Evolutionary conservation across 1,140 invertebrate species (phyloP), one percentile per base, ranked within the genome.

Genomic region (Brachionus sp.): DNA sequence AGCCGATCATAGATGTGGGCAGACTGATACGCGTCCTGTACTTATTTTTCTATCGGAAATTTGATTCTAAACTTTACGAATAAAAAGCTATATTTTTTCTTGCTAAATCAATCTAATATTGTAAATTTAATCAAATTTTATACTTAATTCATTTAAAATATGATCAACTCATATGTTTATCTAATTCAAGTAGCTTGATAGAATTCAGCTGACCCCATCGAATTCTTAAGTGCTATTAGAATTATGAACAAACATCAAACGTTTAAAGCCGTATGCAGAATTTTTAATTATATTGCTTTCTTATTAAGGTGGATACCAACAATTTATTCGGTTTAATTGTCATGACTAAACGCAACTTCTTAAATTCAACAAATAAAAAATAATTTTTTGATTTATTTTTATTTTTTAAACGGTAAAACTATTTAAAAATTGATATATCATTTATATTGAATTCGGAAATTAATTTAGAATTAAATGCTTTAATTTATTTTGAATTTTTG

Each of bases 101-200:
- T 66, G 64, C 12, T 66, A 66, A 66, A 66, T 10, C 25, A 33
- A 33, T n/a, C 25, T 66, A 66, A 9, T 66, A 66, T 35, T 33
- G 33, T 5, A 66, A 66, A 66, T 66, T 66, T 66, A 57, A 57
- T 57, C 50, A 57, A 57, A 29, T 57, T 57, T 57, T 57, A 1
- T 57, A 33, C 1, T 66, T 66, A 66, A 66, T 66, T 66, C 10
- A 66, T 33, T 66, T 66, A 6, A 66, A 66, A 66, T 66, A 66
- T 66, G 64, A 33, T 66, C 33, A 37, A 66, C 12, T 66, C 64
- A 66, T 37, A 66, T 66, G 64, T 66, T 66, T 66, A 66, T 66
- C 33, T 66, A 66, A 66, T 66, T 66, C 64, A 57, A 57, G 50
- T 57, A 19, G 50, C 50, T 25, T 19, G 5, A 57, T 57, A 57